Evolutionary conservation across 1,140 invertebrate species (phyloP).

Genomic region (Brachionus koreanus): DNA sequence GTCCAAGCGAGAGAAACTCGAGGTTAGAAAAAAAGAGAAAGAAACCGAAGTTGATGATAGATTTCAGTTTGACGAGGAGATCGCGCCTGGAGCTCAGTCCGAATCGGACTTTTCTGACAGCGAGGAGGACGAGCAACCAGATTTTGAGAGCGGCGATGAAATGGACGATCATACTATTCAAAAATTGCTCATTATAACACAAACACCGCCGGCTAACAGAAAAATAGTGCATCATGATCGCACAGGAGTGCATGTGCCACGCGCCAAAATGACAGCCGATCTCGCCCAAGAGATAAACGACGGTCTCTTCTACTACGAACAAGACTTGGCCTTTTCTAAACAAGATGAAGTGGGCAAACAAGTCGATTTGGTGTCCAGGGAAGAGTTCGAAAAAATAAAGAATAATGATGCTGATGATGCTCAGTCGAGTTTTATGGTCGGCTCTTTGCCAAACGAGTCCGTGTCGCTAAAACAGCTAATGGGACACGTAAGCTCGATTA

Average conservation of each 20-base stretch:
- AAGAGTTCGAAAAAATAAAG: constrained; percentile 74
- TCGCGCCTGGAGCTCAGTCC: constrained; percentile 64
- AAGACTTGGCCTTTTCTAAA: neutral
- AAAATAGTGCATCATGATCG: neutral
- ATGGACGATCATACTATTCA: constrained; percentile 82
- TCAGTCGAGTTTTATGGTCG: neutral
- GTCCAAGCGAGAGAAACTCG: neutral
- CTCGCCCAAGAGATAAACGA: constrained; percentile 88
- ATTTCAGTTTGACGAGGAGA: constrained; percentile 94
- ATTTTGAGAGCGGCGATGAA: constrained; percentile 62
- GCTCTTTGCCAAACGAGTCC: constrained; percentile 9
- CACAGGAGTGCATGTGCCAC: constrained; percentile 51
- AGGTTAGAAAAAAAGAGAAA: constrained; percentile 16
- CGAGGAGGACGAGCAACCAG: neutral
- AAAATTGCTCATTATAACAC: constrained; percentile 90
- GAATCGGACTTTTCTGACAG: neutral
- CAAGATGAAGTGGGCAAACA: constrained; percentile 65
- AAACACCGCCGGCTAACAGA: constrained; percentile 61
- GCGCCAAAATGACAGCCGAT: constrained; percentile 76
- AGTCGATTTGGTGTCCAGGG: constrained; percentile 81
- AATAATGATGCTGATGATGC: neutral
- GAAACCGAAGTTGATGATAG: constrained; percentile 60
- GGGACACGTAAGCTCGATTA: constrained; percentile 48
- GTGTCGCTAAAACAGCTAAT: constrained; percentile 46
- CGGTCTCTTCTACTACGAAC: constrained; percentile 87